Evolutionary conservation across 2,797 vertebrate species (phyloP), one percentile per base, ranked within the genome.

Genomic region (Mastacembelus armatus): DNA sequence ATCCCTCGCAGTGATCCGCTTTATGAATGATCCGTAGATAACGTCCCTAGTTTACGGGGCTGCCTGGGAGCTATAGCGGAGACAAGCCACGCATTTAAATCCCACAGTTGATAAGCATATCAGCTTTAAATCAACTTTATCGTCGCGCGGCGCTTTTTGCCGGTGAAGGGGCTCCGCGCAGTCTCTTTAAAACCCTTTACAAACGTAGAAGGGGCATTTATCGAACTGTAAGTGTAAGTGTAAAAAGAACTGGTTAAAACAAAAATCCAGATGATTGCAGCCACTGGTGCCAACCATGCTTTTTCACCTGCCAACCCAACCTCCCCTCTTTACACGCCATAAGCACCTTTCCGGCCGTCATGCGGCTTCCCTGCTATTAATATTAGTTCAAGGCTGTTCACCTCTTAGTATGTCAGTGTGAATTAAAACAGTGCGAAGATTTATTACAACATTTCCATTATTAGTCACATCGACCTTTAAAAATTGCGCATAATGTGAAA

Each of bases 61-160:
- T 63, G 52, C 55, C 44, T 55, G 69, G 50, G 47, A 78, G 77
- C 50, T 62, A n/a, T n/a, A 55, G 24, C 33, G 43, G 60, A 71
- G 54, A 74, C 48, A 21, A 61, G 77, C 21, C 36, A 72, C 60
- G 68, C 73, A 67, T 83, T 81, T 62, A 70, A 78, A 90, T 67
- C 45, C 38, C 54, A 32, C 19, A 74, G 63, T 62, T 69, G 65
- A 84, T 27, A 66, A 81, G 51, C 40, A 59, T 81, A 73, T 70
- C 39, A 45, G 50, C 75, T 73, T 71, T 78, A 84, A 87, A 88
- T 84, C 67, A 90, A 85, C 86, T 91, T 88, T 84, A 72, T 65
- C 57, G 44, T 71, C 60, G 29, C 22, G 33, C 67, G 27, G 33
- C 24, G 14, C 12, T 7, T n/a, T n/a, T n/a, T n/a, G n/a, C n/a